A percentile compares a stretch with the other conserved stretches of the same genome.
These are phyloP conservation scores for Oopsacas minuta DNA, from an alignment of 37 sponge, comb jelly and placozoan genomes.

Conservation along the genomic window DNA sequence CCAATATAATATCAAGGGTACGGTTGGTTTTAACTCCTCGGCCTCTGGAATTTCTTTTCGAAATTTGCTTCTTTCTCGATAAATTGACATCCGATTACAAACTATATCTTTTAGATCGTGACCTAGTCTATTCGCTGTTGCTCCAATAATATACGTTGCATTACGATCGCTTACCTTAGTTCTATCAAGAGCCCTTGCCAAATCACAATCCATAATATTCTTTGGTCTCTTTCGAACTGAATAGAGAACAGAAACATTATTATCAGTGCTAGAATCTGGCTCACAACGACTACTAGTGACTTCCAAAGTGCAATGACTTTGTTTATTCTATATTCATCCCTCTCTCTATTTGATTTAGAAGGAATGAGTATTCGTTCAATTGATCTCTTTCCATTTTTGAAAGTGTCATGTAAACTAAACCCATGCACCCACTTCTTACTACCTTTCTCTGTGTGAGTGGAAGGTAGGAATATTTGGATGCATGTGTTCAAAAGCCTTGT, in stretches of 20 bases:
- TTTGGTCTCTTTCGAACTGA: not conserved
- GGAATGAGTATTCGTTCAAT: not conserved
- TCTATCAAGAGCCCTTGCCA: not conserved
- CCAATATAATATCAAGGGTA: not conserved
- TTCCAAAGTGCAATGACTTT: not conserved
- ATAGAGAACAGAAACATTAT: not conserved
- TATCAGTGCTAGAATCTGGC: not conserved
- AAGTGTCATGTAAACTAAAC: not conserved
- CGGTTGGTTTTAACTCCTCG: not conserved
- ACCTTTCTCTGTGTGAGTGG: not conserved
- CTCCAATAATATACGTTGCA: conserved; percentile 9
- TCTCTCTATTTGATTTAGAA: not conserved
- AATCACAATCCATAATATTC: not conserved
- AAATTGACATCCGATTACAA: conserved; percentile 4
- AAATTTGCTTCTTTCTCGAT: not conserved
- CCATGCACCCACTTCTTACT: not conserved
- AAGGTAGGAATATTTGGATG: too few relatives aligned
- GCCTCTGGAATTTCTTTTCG: not conserved
- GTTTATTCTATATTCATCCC: not conserved
- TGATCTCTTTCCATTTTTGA: not conserved
- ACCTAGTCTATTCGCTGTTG: conserved; percentile 2
- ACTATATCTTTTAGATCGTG: not conserved
- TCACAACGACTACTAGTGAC: not conserved
- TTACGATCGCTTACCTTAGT: conserved; percentile 8
- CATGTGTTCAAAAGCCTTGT: conserved; percentile 11